These are phyloP conservation scores for Euclidia mi DNA, from an alignment of 2,888 invertebrate genomes.

Conservation along the genomic window DNA sequence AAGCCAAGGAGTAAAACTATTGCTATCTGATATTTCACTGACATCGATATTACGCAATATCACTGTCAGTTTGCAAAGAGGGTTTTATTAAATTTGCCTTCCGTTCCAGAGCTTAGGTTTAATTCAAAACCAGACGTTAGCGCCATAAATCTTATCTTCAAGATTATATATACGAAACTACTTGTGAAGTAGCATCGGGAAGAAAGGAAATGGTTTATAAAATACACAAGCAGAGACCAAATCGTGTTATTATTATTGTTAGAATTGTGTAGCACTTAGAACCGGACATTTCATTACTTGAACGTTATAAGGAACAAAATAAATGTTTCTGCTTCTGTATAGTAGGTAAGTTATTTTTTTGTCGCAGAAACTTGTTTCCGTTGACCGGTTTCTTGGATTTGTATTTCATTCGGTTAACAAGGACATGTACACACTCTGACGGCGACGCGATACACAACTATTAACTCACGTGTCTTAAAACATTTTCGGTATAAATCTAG, in stretches of 20 bases:
- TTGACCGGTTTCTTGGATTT: conserved; percentile 56
- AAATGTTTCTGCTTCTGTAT: conserved; percentile 36
- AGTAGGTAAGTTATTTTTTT: conserved; percentile 59
- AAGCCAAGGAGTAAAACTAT: conserved; percentile 8
- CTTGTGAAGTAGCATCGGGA: no score
- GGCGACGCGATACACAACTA: conserved; percentile 18
- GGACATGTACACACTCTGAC: conserved; percentile 50
- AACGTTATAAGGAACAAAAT: conserved; percentile 18
- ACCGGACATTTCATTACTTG: conserved; percentile 14
- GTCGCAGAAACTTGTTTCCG: conserved; percentile 59
- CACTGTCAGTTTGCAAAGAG: background rate
- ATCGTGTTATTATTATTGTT: background rate
- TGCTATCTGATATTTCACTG: background rate
- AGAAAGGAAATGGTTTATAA: no score
- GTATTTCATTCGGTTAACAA: conserved; percentile 63
- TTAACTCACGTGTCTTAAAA: conserved; percentile 17
- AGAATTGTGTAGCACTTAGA: background rate
- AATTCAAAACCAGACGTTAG: background rate
- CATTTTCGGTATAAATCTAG: conserved; percentile 9
- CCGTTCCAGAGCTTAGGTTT: background rate
- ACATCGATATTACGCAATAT: no score
- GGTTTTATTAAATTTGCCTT: background rate
- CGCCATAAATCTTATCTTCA: background rate
- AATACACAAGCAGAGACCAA: background rate
- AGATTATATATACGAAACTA: no score